Evolutionary conservation across 1,140 invertebrate genomes (phyloP), one percentile per base, ranked within the genome.

Genomic region (Eciton burchellii): DNA sequence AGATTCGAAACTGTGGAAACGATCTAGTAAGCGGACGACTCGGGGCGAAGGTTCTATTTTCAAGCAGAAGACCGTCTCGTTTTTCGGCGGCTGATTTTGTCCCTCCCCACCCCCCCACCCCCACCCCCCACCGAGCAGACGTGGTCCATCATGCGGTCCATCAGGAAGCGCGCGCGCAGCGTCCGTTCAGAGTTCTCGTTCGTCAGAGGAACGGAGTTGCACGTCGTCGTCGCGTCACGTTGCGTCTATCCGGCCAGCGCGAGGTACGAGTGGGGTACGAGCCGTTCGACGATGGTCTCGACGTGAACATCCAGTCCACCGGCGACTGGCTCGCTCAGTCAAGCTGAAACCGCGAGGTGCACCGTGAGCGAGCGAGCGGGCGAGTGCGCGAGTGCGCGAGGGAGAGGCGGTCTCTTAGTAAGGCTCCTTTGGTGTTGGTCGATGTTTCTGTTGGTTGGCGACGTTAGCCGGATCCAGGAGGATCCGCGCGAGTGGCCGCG

Each of bases 261-360:
- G 74, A 59, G 63, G 81, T n/a, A n/a, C n/a, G n/a, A n/a, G n/a
- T 68, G 81, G 84, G 56, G 70, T 72, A 57, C 26, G 35, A 29
- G 29, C 66, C 82, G 62, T 63, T 84, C 65, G 60, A 66, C 72
- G 59, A 57, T 43, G 85, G 85, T 84, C 70, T 84, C 85, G 66
- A 79, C 43, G 83, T 66, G 84, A 85, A 72, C 68, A 82, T 85
- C 77, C 70, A 81, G 62, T 76, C 21, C 57, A 54, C 52, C 57
- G 76, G 21, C 70, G 83, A 83, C 74, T 57, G 41, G 43, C 56
- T 60, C 56, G 68, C 66, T 73, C 86, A 88, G 86, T 88, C 86
- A 88, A 88, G 74, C 82, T 84, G 86, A 88, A 88, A 88, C 86
- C 82, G 85, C 85, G 85, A 82, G 65, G 68, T 6, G 35, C 76